Evolutionary conservation across 2,113 vertebrate species (phyloP), one percentile per base, ranked within the genome.

Genomic region (Epinephelus cyanopodus): DNA sequence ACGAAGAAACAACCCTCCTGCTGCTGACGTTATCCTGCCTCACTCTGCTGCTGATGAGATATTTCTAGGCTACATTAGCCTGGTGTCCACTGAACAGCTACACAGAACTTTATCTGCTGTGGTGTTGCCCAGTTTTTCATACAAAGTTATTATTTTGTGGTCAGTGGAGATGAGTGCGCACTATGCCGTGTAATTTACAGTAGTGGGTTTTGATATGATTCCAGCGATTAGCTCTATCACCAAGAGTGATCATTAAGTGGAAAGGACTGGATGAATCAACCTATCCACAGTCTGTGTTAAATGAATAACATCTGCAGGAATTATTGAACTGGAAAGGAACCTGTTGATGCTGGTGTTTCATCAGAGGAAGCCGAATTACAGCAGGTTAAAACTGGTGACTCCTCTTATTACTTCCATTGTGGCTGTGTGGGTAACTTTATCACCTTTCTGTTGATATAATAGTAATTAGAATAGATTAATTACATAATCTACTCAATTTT

Each of bases 11-110:
- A 0, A 2, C 72, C 47, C 39, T 78, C 56, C 66, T 89, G 39
- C 78, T 92, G 47, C 74, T 84, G 82, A 17, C 42, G 2, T 10
- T 86, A 0, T 19, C 68, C 29, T 86, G 77, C 47, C 23, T 94
- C 72, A 48, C 84, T 17, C 73, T 92, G 52, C 63, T 92, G 68
- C 47, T 91, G 47, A 12, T 64, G 37, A 29, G 60, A 50, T 73
- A 19, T 42, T 37, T 82, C 50, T 92, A 88, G 72, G 42, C 65
- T 52, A 27, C 82, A 45, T 25, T n/a, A 33, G 72, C 79, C 75
- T 64, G n/a, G 18, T 10, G 56, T 75, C 76, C 53, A 25, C 17
- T 17, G 13, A 45, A 4, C 45, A 23, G 14, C 33, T 2, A 5
- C 52, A 62, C 70, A 17, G 3, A 61, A 29, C 70, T 39, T 18